Evolutionary conservation across 2,888 invertebrate genomes (phyloP).

Genomic region (Ligdia adustata): DNA sequence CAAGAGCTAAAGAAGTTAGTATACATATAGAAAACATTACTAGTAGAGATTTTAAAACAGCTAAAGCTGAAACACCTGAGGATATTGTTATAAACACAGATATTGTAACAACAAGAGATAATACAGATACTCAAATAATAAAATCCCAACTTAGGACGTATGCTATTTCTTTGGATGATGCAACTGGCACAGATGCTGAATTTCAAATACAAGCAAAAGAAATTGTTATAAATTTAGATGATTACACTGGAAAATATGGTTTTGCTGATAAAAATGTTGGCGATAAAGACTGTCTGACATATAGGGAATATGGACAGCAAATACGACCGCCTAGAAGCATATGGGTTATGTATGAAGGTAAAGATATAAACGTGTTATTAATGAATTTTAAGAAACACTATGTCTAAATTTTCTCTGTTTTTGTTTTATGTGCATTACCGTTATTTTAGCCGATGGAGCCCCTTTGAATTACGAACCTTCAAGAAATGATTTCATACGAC

Average conservation of each 20-base stretch:
- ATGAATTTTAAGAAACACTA: not conserved
- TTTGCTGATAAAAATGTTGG: not conserved
- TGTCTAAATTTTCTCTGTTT: not conserved
- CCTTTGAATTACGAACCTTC: constrained; percentile 7
- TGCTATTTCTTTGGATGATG: too few relatives aligned
- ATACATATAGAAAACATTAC: constrained; percentile 10
- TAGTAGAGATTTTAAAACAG: not conserved
- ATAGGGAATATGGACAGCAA: constrained; percentile 7
- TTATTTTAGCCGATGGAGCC: too few relatives aligned
- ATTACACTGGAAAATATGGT: not conserved
- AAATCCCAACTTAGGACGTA: too few relatives aligned
- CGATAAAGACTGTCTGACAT: constrained; percentile 3
- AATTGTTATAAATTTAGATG: constrained; percentile 16
- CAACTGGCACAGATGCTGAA: too few relatives aligned
- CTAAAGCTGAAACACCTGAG: too few relatives aligned
- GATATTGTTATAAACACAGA: too few relatives aligned
- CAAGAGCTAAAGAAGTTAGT: constrained; percentile 13
- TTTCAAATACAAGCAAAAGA: constrained; percentile 14
- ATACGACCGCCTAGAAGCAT: constrained; percentile 5
- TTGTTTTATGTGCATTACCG: too few relatives aligned
- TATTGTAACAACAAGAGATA: too few relatives aligned
- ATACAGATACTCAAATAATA: too few relatives aligned
- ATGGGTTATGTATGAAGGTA: constrained; percentile 22
- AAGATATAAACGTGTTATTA: too few relatives aligned
- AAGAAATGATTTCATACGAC: constrained; percentile 16